Evolutionary conservation across 2,113 vertebrate species (phyloP), one percentile per base, ranked within the genome.

Genomic region (Nyctereutes procyonoides): DNA sequence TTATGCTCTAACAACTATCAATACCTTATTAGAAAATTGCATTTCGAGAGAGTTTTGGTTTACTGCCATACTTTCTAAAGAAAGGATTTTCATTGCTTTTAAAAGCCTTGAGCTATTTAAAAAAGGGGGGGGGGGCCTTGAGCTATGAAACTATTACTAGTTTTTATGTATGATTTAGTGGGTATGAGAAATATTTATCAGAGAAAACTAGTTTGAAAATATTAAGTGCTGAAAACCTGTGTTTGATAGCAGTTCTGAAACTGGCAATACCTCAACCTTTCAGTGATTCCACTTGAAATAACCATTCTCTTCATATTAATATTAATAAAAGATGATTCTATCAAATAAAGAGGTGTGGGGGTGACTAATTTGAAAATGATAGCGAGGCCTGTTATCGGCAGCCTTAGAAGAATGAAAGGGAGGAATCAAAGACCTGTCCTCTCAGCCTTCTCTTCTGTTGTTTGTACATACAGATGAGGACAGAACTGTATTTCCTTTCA

Each of bases 401-500:
- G 14, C 28, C 15, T 11, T 87, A 69, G 88, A 89, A 95, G 48
- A 92, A 80, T 7, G 4, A 71, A 95, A 83, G 38, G 11, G 20
- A 96, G 67, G 56, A 63, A 55, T 87, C 73, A 83, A 20, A 88
- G 55, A 3, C 65, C 30, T 94, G 0, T 82, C 43, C 94, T 92
- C 16, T 93, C 65, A 95, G 26, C 69, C 90, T 55, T 65, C 15
- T 95, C 22, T 79, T 88, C 58, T 96, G 58, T 97, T 83, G 63
- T 96, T 96, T 92, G 53, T 89, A 7, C 53, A 15, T 1, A 1
- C 43, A 99, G 99, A 99, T 99, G 99, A 99, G 99, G 85, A 99
- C 99, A 32, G 99, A 99, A 97, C 93, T 99, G 5, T 99, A 99
- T 98, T 99, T 99, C 98, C 99, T 99, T 82, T 99, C 99, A 0